Base-by-base conservation (phyloP, 1,140 invertebrate genomes). In the Pachyrhynchus sulphureomaculatus region DNA sequence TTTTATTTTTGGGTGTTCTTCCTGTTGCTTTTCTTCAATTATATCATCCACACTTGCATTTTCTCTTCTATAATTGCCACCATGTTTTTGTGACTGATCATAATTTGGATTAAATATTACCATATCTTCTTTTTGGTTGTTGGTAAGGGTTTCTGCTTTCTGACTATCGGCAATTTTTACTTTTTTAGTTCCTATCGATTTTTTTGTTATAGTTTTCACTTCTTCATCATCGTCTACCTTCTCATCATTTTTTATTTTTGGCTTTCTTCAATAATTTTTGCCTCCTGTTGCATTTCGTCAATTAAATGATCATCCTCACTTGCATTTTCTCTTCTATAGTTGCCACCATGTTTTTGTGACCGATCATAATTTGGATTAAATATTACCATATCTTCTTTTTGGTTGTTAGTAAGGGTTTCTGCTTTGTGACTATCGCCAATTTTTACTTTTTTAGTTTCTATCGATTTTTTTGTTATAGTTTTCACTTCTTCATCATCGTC, bases 281-380 rank as follows among this genome's bases (percentile, higher is more conserved):
- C 15, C 0, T 49, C 0, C 33, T 33, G 12, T 18, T 34, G n/a
- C n/a, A n/a, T n/a, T n/a, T n/a, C n/a, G n/a, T n/a, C n/a, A n/a
- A 1, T 23, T 10, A 2, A 10, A 10, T 26, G 12, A 3, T 33
- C 24, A 9, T 13, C 24, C 10, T 45, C 18, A 18, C 9, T 32
- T 10, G 15, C 55, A 20, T 29, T 32, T 5, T 32, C 33, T 13
- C 32, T 18, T 49, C 18, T 52, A 42, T 68, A 67, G 58, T 68
- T 67, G 10, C 68, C 68, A 13, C 68, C 70, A 32, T 67, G 67
- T 49, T 60, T 62, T 29, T 65, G 54, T n/a, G 15, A 55, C 36
- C 62, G 24, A 44, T 67, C 67, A 54, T 66, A 69, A 15, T 68
- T 23, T 26, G 68, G 51, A 20, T 44, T 32, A 12, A 42, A 13